A percentile compares a stretch with the other conserved stretches of the same genome.
phyloP scores from a whole-genome alignment of 2,888 invertebrate species.

The Allophyes oxyacanthae region DNA sequence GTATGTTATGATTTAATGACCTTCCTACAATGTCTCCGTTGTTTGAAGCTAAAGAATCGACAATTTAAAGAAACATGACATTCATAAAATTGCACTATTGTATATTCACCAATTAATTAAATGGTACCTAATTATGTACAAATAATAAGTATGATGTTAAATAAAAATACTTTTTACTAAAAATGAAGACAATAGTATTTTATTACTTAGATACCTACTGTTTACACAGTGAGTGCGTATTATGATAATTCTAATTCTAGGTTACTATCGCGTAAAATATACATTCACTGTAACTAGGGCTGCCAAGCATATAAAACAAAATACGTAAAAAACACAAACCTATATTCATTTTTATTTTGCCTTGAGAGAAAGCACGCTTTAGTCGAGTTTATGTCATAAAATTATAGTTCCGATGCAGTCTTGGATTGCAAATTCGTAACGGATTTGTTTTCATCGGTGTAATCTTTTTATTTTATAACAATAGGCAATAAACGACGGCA shows the following conservation, averaged over 20 bases:
- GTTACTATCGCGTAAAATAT: constrained; percentile 31
- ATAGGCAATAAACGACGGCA: too few species aligned
- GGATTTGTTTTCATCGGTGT: background rate
- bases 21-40: constrained; percentile 19
- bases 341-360: background rate
- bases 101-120: too few species aligned
- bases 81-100: background rate
- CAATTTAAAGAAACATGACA: constrained; percentile 14
- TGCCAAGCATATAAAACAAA: constrained; percentile 1
- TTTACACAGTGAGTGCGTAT: background rate
- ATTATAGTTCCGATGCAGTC: background rate
- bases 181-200: too few species aligned
- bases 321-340: background rate
- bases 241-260: constrained; percentile 25
- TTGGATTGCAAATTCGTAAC: background rate
- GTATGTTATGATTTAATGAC: constrained; percentile 25
- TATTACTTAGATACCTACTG: too few species aligned
- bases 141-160: too few species aligned
- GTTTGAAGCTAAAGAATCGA: constrained; percentile 8
- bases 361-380: background rate
- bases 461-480: background rate
- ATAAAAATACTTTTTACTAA: too few species aligned
- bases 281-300: constrained; percentile 34
- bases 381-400: background rate
- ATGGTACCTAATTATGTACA: too few species aligned